Evolutionary conservation across 1,140 invertebrate genomes (phyloP), one percentile per base, ranked within the genome.

Genomic region (Drosophila chauvacae): DNA sequence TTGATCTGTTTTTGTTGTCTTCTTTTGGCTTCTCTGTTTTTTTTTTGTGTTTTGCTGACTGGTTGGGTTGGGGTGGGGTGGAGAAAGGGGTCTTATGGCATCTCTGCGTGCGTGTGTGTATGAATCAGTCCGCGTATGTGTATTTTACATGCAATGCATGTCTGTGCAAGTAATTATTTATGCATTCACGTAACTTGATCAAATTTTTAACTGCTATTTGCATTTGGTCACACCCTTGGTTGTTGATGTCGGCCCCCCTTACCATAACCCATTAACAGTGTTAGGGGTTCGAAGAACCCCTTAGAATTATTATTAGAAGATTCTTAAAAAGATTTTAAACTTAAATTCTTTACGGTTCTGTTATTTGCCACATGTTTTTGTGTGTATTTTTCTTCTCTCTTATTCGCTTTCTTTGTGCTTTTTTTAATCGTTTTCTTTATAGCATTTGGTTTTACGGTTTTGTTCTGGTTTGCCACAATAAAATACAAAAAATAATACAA

Each of bases 191-290:
- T 65, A 65, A 55, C 13, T 45, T 55, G 48, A 65, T 53, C 61
- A 51, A 51, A 45, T 33, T 65, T 53, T 63, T 42, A 42, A 65
- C 66, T 65, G 39, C 44, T 70, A 70, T 53, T 64, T 68, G 59
- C 35, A 41, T 64, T 59, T 48, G 57, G 44, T 66, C 20, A 61
- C 42, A 47, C 55, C 47, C 41, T 23, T 39, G 14, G 14, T 39
- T 53, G 33, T 41, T n/a, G 18, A 28, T 51, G 44, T 35, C 18
- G 26, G 26, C n/a, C 10, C n/a, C 50, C n/a, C 50, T 51, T 45
- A n/a, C n/a, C 9, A 39, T 60, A 60, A 30, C 42, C 56, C 42
- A 13, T 35, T 0, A 60, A 26, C 9, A 10, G 28, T 11, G 16
- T 13, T 20, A 18, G 23, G 23, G 37, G 56, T 4, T 53, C 3